Evolutionary conservation across 2,797 vertebrate genomes (phyloP), one percentile per base, ranked within the genome.

Genomic region (Heterohyrax brucei): DNA sequence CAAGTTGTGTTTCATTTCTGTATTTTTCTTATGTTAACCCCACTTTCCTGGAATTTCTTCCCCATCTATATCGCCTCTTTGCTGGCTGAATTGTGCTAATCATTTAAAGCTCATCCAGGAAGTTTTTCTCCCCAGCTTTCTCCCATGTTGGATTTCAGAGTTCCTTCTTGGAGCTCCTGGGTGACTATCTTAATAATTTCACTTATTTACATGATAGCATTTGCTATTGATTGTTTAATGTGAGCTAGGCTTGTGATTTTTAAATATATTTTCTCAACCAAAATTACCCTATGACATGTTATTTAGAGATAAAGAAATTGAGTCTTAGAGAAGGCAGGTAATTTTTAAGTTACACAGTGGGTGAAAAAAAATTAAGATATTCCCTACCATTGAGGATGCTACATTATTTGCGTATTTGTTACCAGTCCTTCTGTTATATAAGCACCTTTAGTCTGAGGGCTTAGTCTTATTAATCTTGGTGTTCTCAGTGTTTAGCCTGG

Each of bases 141-240:
- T 10, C 68, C 13, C 46, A 68, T 21, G 16, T 26, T 84, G 48
- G 39, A 62, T 70, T 68, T 59, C 22, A 39, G n/a, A 6, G 33
- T 62, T 91, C 61, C 18, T 93, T 24, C 53, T 94, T 46, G 72
- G 70, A 66, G 22, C 16, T 72, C 59, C 68, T 94, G 76, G 26
- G 26, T 90, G 48, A 2, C 0, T 50, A 61, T 59, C 62, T n/a
- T 87, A 87, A 95, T 48, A 73, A 78, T 77, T 16, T 5, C 78
- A 89, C 8, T 53, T 50, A 50, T 77, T 19, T n/a, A 70, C 30
- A 46, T 5, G 14, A 56, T 12, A 59, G 13, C 7, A n/a, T 61
- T 87, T 78, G 19, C 53, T 33, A 33, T 70, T 44, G n/a, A 73
- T n/a, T 9, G 18, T 2, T 70, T 70, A 18, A 50, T 75, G 26